Evolutionary conservation across 2,888 invertebrate species (phyloP), one percentile per base, ranked within the genome.

Genomic region (Schizotus pectinicornis): DNA sequence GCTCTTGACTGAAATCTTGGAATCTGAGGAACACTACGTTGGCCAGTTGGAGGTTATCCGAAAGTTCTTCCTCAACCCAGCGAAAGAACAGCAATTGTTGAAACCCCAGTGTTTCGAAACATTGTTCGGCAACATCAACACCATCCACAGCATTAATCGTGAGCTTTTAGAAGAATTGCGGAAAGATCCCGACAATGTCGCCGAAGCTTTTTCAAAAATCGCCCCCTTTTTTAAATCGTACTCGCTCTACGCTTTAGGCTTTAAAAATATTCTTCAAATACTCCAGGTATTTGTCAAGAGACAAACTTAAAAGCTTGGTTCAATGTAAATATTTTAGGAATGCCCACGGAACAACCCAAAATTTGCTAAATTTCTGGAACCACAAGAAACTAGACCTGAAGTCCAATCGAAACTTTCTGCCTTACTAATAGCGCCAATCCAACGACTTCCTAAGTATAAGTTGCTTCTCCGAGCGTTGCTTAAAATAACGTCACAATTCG

Each of bases 211-310:
- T 75, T 81, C 84, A 0, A 86, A 85, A 71, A 82, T 91, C 59
- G 90, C 88, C 1, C 91, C 91, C 2, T 91, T 88, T 74, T 86
- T 92, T 49, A 92, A 91, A 76, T 75, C 91, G 11, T 92, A 92
- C 73, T 89, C 91, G 0, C 86, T 87, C 0, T 91, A 91, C 75
- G 91, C 91, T 0, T 89, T 87, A 59, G 88, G 88, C 68, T 91
- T 88, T 72, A 87, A 86, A 63, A 83, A 84, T 58, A 84, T 86
- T 0, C 75, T 89, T 45, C 78, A 82, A 35, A 77, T 86, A 35
- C 72, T 91, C 31, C 86, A 87, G 81, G 88, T 88, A 79, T 67
- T 67, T 58, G n/a, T 41, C n/a, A 39, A 12, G 30, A 49, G 11
- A 2, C 3, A 6, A 11, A 12, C 7, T 2, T 38, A 7, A 11